A percentile compares a stretch with the other conserved stretches of the same genome.
Evolutionary conservation across 1,140 invertebrate species (phyloP).

Genomic region (Drosophila lacertosa): DNA sequence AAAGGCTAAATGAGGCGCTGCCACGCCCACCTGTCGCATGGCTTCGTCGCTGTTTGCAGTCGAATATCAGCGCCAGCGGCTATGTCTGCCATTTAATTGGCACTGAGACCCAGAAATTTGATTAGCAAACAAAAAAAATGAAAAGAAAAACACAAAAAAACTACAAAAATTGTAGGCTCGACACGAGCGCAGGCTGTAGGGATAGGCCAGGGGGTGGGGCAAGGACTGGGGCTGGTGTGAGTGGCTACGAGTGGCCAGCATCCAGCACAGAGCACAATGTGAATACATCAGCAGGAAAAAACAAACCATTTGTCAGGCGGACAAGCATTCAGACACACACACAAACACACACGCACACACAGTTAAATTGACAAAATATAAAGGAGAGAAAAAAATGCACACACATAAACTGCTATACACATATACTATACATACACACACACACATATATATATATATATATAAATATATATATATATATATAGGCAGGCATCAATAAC

Average conservation of each 20-base stretch:
- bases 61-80: constrained; percentile 27
- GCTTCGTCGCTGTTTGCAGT: background rate
- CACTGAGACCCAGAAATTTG: constrained; percentile 17
- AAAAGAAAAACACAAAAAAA: background rate
- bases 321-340: constrained; percentile 16
- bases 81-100: constrained; percentile 31
- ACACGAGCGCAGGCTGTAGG: background rate
- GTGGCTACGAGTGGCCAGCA: constrained; percentile 8
- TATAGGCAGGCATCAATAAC: constrained; percentile 36
- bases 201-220: background rate
- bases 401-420: constrained; percentile 11
- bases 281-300: constrained; percentile 40
- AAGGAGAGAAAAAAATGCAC: constrained; percentile 30
- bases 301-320: constrained; percentile 47
- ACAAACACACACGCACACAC: constrained; percentile 7
- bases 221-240: background rate
- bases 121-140: background rate
- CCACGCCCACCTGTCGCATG: constrained; percentile 19
- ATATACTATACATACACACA: background rate
- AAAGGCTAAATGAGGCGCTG: background rate
- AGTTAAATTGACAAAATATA: constrained; percentile 47
- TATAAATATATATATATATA: background rate
- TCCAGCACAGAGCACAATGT: constrained; percentile 16
- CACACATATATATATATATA: background rate
- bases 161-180: background rate